Conservation (phyloP, 2,113 vertebrate species). For the Lepus europaeus region DNA sequence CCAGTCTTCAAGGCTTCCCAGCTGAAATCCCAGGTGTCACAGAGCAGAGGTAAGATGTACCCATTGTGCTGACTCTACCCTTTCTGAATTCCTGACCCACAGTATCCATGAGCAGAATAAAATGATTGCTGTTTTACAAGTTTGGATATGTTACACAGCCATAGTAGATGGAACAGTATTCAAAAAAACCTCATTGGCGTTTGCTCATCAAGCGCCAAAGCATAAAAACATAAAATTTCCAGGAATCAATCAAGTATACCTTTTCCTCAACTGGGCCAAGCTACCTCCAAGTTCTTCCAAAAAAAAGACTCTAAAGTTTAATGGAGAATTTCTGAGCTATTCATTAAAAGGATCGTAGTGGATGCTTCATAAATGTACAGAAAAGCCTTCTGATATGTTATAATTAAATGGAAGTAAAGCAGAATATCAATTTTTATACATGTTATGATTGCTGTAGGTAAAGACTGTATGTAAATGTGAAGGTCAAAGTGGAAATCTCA, state of each 20-base stretch:
- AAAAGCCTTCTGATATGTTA: not conserved
- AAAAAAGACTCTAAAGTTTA: conserved; percentile 20
- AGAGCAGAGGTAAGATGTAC: not conserved
- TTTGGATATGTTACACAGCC: not conserved
- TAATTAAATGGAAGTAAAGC: not conserved
- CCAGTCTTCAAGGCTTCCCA: not conserved
- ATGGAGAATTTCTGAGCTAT: not conserved
- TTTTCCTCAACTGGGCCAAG: conserved; percentile 14
- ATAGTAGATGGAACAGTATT: not conserved
- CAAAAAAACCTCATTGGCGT: conserved; percentile 8
- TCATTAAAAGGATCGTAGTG: conserved; percentile 27
- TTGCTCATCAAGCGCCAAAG: conserved; percentile 25
- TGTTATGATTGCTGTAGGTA: not conserved
- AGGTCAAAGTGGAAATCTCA: not conserved
- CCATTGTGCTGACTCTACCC: not conserved
- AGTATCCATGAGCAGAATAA: not conserved
- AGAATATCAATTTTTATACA: conserved; percentile 20
- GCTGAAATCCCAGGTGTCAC: not conserved
- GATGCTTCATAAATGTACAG: not conserved
- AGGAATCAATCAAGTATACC: not conserved
- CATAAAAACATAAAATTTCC: conserved; percentile 23
- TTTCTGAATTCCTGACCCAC: conserved; percentile 19
- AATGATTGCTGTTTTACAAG: not conserved
- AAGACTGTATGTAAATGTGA: not conserved
- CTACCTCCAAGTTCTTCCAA: conserved; percentile 2